Percentiles rank a stretch among this genome's conserved stretches.
Conservation (phyloP, 1,140 invertebrate genomes). For the Bombus sylvicola region DNA sequence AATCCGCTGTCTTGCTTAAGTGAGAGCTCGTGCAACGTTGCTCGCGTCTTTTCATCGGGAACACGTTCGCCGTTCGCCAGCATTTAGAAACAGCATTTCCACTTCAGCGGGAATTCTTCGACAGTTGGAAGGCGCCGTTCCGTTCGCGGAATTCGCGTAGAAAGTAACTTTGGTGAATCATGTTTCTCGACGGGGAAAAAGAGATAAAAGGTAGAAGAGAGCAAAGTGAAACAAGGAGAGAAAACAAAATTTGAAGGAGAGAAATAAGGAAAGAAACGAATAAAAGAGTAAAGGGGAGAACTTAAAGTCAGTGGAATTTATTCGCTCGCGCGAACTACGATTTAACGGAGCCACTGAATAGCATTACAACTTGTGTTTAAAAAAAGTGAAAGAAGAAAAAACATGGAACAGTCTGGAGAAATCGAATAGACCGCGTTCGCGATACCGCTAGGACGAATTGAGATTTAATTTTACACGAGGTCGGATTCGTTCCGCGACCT, state of each 20-base stretch:
- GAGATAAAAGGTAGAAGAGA: no score
- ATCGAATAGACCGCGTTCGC: slow-evolving; percentile 7
- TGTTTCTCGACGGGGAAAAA: background rate
- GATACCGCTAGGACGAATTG: slow-evolving; percentile 9
- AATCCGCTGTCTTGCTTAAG: slow-evolving; percentile 26
- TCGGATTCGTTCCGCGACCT: slow-evolving; percentile 31
- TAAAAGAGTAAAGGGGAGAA: background rate
- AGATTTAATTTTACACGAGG: slow-evolving; percentile 59
- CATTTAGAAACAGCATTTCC: slow-evolving; percentile 50
- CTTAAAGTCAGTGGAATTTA: slow-evolving; percentile 1
- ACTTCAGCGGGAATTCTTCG: slow-evolving; percentile 40
- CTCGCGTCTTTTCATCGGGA: slow-evolving; percentile 17
- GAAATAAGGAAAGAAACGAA: slow-evolving; percentile 11
- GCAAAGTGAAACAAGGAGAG: slow-evolving; percentile 14
- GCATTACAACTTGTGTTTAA: slow-evolving; percentile 10
- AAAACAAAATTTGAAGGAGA: slow-evolving; percentile 49
- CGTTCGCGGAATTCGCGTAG: slow-evolving; percentile 24
- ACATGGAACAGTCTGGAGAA: background rate
- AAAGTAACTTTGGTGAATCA: slow-evolving; percentile 28
- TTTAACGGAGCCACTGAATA: slow-evolving; percentile 24
- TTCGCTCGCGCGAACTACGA: background rate
- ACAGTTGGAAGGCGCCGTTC: slow-evolving; percentile 26
- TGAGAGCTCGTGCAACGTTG: background rate
- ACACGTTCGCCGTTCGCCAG: slow-evolving; percentile 29
- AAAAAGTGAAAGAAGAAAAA: background rate